Base-by-base conservation (phyloP, 2,888 invertebrate species). In the Fragum fragum region DNA sequence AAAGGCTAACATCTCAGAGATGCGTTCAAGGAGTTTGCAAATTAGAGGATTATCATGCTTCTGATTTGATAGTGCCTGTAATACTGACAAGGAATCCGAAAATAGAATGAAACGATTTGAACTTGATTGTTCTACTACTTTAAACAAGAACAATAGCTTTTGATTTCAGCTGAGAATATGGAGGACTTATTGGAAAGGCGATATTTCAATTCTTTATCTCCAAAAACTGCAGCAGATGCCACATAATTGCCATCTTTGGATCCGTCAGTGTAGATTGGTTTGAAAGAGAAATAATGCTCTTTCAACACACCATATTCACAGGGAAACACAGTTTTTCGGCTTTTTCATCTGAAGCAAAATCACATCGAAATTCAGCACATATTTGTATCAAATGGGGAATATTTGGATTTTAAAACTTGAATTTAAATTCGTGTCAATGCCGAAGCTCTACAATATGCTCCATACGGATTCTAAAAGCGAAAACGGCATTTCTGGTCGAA, bases 151-250 rank as follows among this genome's bases (percentile, higher is more conserved):
- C 55, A 14, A 66, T 53, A 26, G 75, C 75, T 36, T 68, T 66
- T 5, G 57, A 32, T 52, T n/a, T 75, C 80, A 7, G 79, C 73
- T 29, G 66, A 53, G 42, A 75, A 80, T 18, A 80, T 72, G 16
- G 76, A 80, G 11, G 72, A 52, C 18, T 42, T 52, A 42, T 69
- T 59, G 26, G 73, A 70, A 23, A 73, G 55, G 11, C 79, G 32
- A 1, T 52, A 29, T 11, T 39, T 61, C 23, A 18, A 32, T 7
- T 0, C 16, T 6, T 1, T 21, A 29, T 55, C 16, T 23, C 32
- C 47, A 14, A 32, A 39, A 23, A 71, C 36, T n/a, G 21, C 18
- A 14, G 66, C 71, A 39, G 55, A 59, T 18, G 23, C 74, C 21
- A 75, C 63, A 39, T 16, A 36, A 1, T 57, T n/a, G 11, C 42